Conservation (phyloP, 2,797 vertebrate species). For the Limosa lapponica region DNA sequence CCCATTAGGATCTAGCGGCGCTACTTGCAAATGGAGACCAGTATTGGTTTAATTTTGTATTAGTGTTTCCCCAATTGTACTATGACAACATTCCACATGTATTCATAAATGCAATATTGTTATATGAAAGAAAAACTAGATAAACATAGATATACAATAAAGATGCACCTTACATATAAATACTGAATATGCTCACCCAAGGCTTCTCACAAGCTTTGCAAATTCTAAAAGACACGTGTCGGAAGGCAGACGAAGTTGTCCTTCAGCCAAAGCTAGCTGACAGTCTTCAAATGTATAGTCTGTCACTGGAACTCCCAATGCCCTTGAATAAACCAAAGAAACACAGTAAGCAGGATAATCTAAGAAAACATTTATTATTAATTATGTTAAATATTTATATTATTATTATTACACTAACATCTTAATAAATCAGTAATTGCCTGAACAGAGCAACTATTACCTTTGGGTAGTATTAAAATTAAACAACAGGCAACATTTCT, state of each 20-base stretch:
- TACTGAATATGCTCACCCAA: slow-evolving; percentile 85
- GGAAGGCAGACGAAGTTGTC: slow-evolving; percentile 92
- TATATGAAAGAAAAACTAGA: not conserved
- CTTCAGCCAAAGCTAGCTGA: slow-evolving; percentile 95
- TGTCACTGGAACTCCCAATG: slow-evolving; percentile 90
- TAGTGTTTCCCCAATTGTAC: not conserved
- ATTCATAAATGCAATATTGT: not conserved
- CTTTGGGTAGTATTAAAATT: not conserved
- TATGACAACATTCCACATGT: not conserved
- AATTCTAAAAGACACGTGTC: slow-evolving; percentile 95
- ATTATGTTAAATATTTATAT: not conserved
- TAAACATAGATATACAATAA: not conserved
- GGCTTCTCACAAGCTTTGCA: slow-evolving; percentile 91
- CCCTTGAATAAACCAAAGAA: slow-evolving; percentile 77
- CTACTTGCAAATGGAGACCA: not conserved
- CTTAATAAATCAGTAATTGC: not conserved
- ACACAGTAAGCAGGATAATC: not conserved
- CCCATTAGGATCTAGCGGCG: not conserved
- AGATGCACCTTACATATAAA: not conserved
- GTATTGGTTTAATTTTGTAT: not conserved
- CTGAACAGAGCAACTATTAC: not conserved
- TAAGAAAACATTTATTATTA: not conserved
- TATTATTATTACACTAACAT: not conserved
- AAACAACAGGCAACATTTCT: not conserved
- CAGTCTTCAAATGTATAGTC: slow-evolving; percentile 99